phyloP scores from a whole-genome alignment of 2,888 invertebrate species.

The Drosophila putrida region DNA sequence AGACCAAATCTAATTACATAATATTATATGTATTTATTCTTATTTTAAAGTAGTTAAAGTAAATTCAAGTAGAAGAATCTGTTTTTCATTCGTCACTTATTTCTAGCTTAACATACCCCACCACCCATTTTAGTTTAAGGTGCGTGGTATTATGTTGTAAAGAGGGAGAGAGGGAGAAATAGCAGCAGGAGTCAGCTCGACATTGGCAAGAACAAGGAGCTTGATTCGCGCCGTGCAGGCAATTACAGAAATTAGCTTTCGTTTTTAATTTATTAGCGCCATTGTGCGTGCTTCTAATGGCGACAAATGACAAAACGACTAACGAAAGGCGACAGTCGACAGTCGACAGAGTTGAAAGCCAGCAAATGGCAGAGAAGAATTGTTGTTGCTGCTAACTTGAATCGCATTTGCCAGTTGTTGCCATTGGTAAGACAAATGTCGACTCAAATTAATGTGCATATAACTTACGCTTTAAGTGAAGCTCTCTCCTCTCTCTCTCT shows the following conservation, averaged over 20 bases:
- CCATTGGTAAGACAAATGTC: conserved; percentile 66
- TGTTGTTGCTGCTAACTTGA: conserved; percentile 5
- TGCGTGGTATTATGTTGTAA: conserved; percentile 16
- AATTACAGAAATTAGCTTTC: conserved; percentile 81
- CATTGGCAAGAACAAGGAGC: conserved; percentile 49
- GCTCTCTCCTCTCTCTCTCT: not conserved
- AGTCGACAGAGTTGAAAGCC: conserved; percentile 11
- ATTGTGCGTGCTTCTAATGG: conserved; percentile 78
- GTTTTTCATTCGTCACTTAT: not conserved
- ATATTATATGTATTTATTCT: not conserved
- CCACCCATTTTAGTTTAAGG: not conserved
- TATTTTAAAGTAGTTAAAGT: not conserved
- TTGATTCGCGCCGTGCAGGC: conserved; percentile 69
- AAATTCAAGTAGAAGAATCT: not conserved
- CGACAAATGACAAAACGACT: conserved; percentile 62
- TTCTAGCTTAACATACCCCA: conserved; percentile 8
- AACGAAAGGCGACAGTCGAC: conserved; percentile 1
- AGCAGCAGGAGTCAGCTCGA: conserved; percentile 28
- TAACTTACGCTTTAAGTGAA: conserved; percentile 49
- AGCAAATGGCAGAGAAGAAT: conserved; percentile 31
- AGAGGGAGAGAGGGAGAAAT: not conserved
- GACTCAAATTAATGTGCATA: conserved; percentile 75
- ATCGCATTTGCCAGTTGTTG: conserved; percentile 27
- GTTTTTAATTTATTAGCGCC: conserved; percentile 78
- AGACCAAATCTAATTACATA: not conserved